Conservation (phyloP, 2,888 invertebrate genomes). For the Rhimphoctona megacephalus region DNA sequence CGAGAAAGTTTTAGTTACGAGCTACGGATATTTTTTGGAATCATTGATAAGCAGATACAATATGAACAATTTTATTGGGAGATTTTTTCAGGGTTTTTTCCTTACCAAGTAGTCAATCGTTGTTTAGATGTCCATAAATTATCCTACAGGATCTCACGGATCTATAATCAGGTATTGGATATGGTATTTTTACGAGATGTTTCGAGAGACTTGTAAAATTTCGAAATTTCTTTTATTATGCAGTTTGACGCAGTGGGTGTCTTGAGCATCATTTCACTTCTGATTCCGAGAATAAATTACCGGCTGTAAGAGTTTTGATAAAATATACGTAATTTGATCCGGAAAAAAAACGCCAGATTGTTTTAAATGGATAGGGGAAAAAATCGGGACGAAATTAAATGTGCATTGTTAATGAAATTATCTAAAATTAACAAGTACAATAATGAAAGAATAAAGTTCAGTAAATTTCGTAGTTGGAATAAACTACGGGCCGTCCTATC, state of each 20-base stretch:
- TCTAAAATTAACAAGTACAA: background rate
- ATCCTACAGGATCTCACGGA: background rate
- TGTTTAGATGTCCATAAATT: background rate
- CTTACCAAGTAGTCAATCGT: background rate
- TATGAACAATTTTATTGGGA: background rate
- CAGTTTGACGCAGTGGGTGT: background rate
- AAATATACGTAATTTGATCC: background rate
- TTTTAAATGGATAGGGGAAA: background rate
- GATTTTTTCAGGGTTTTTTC: background rate
- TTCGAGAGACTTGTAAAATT: slow-evolving; percentile 7
- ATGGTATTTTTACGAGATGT: background rate
- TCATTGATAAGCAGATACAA: background rate
- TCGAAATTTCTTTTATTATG: slow-evolving; percentile 17
- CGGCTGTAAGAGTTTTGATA: background rate
- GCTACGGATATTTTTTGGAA: background rate
- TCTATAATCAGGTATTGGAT: background rate
- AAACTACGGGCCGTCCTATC: background rate
- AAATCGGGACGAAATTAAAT: background rate
- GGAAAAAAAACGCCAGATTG: background rate
- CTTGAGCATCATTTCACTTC: slow-evolving; percentile 6
- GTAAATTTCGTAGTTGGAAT: background rate
- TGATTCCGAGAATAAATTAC: background rate
- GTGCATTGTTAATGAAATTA: background rate
- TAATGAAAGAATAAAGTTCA: background rate
- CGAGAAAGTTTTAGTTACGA: slow-evolving; percentile 7